Evolutionary conservation across 2,797 vertebrate species (phyloP).

Genomic region (Acestrorhynchus altus): DNA sequence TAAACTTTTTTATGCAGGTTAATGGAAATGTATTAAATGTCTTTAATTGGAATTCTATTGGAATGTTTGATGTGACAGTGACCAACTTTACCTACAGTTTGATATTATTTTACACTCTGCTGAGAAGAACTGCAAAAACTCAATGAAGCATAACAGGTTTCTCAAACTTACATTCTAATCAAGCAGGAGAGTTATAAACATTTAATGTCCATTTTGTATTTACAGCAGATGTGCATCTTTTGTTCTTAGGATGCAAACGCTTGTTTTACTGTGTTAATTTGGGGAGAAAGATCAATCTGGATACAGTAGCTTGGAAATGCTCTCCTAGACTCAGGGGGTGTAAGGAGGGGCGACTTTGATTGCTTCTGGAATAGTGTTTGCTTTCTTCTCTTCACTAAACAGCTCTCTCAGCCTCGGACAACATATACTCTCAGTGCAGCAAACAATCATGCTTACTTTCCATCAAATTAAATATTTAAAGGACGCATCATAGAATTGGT

Average conservation of each 20-base stretch:
- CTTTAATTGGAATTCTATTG: no score
- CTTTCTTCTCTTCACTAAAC: constrained; percentile 41
- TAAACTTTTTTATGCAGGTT: no score
- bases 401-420: constrained; percentile 45
- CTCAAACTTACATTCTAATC: constrained; percentile 10
- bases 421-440: constrained; percentile 36
- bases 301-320: constrained; percentile 13
- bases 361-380: constrained; percentile 41
- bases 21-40: no score
- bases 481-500: constrained; percentile 64
- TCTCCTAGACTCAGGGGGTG: constrained; percentile 30
- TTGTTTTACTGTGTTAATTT: constrained; percentile 7
- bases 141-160: constrained; percentile 14
- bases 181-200: constrained; percentile 23
- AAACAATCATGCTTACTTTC: constrained; percentile 32
- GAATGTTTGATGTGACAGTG: no score
- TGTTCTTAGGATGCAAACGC: constrained; percentile 25
- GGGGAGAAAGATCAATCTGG: constrained; percentile 18
- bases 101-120: constrained; percentile 31
- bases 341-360: constrained; percentile 14
- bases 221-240: constrained; percentile 13
- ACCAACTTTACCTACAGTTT: no score
- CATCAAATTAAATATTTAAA: constrained; percentile 69
- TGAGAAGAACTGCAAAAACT: constrained; percentile 13
- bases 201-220: constrained; percentile 21